Conservation (phyloP, 1,140 invertebrate species). For the Leucophenga varia region DNA sequence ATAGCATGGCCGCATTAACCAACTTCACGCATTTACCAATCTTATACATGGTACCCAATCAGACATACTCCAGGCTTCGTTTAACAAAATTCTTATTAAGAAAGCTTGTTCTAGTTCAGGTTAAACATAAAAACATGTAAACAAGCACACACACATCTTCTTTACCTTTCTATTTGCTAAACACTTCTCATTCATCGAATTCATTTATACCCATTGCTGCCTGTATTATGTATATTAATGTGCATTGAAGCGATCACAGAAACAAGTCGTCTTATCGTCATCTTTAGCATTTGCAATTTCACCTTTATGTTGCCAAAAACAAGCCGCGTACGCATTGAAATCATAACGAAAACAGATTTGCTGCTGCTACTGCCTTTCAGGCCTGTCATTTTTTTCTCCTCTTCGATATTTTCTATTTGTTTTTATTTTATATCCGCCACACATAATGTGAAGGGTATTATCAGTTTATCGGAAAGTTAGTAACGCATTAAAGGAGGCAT, state of each 20-base stretch:
- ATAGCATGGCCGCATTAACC: slow-evolving; percentile 38
- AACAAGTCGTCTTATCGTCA: slow-evolving; percentile 40
- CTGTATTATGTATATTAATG: slow-evolving; percentile 38
- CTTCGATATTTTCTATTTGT: too few relatives aligned
- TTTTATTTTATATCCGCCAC: too few relatives aligned
- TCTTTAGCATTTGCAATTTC: slow-evolving; percentile 1
- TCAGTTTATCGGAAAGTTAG: too few relatives aligned
- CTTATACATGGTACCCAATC: too few relatives aligned
- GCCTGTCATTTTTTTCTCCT: slow-evolving; percentile 43
- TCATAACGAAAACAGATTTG: background rate
- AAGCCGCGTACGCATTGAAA: too few relatives aligned
- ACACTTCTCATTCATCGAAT: background rate
- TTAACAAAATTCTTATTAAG: slow-evolving; percentile 15
- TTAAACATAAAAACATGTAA: slow-evolving; percentile 51
- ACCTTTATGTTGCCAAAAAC: too few relatives aligned
- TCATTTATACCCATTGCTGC: background rate
- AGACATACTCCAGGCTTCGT: slow-evolving; percentile 51
- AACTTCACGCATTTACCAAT: too few relatives aligned
- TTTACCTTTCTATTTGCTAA: too few relatives aligned
- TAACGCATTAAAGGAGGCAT: too few relatives aligned
- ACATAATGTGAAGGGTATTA: too few relatives aligned
- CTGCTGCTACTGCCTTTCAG: slow-evolving; percentile 23
- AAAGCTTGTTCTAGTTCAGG: slow-evolving; percentile 19
- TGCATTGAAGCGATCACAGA: slow-evolving; percentile 54
- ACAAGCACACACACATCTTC: slow-evolving; percentile 38